Base-by-base conservation (phyloP, 2,888 invertebrate genomes). In the Nesidiocoris tenuis region DNA sequence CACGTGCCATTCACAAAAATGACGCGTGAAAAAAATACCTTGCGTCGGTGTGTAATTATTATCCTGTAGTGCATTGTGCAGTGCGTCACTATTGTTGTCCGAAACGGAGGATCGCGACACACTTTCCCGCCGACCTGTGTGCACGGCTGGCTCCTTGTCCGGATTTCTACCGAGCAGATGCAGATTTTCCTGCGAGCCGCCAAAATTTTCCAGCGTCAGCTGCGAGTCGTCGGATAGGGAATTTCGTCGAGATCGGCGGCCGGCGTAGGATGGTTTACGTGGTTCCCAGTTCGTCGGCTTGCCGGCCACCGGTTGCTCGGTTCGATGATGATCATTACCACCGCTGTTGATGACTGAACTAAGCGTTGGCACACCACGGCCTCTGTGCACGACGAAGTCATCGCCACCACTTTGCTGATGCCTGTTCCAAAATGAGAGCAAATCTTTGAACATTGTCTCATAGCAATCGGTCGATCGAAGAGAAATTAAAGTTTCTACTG, bases 151-250 rank as follows among this genome's bases (percentile, higher is more conserved):
- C 81, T 92, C 91, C 84, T 93, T 93, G 84, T 94, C 94, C 0
- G 91, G 92, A 84, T 93, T 92, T 77, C 90, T 86, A 0, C 93
- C 93, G 61, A 94, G 90, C 83, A 93, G 92, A 85, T 93, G 93
- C 80, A 95, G 84, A 81, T 94, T 90, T 84, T 95, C 95, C 86
- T 94, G 94, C 79, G 93, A 93, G 76, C 95, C 95, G 64, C 95
- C 95, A 84, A 95, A 95, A 85, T 95, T 95, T 85, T 95, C 95
- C 74, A 95, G 92, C 0, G 95, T 95, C 80, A 95, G 86, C 80
- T 82, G 94, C 39, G 93, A 94, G 83, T 95, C 95, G 83, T 95
- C 95, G 78, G 90, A 88, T 67, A 92, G 87, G 79, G 94, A 95
- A 82, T 94, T 93, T 78, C 94, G 87, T 18, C 95, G 87, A 63